Evolutionary conservation across 1,140 invertebrate genomes (phyloP).

Genomic region (Bombus balteatus): DNA sequence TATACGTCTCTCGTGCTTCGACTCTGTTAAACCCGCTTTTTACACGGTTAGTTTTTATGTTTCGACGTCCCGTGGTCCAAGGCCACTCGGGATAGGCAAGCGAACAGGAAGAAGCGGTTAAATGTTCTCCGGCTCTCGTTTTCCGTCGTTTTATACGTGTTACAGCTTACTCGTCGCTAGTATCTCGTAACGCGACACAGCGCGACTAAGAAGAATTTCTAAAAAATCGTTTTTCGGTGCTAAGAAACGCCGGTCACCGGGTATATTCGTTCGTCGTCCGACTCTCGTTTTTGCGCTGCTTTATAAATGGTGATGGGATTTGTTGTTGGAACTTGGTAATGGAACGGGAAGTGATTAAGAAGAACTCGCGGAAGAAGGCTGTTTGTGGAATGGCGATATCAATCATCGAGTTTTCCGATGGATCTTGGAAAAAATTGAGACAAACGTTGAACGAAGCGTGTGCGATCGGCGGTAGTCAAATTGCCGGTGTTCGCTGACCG

Average conservation of each 20-base stretch:
- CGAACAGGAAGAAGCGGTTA: neutral
- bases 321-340: neutral
- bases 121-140: neutral
- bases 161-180: no score
- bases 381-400: neutral
- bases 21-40: neutral
- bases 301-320: no score
- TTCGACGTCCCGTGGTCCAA: slow-evolving; percentile 3
- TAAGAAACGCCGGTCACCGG: neutral
- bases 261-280: neutral
- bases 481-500: neutral
- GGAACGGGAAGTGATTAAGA: no score
- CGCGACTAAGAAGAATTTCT: neutral
- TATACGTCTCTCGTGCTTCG: neutral
- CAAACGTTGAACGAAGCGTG: neutral
- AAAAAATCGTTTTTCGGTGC: neutral
- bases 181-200: neutral
- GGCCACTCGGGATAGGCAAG: neutral
- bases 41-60: neutral
- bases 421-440: neutral
- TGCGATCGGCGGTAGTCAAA: no score
- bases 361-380: no score
- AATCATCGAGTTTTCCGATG: neutral
- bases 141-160: neutral
- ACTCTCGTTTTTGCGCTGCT: no score